Conservation (phyloP, 2,888 invertebrate species). For the Notocelia uddmanniana region DNA sequence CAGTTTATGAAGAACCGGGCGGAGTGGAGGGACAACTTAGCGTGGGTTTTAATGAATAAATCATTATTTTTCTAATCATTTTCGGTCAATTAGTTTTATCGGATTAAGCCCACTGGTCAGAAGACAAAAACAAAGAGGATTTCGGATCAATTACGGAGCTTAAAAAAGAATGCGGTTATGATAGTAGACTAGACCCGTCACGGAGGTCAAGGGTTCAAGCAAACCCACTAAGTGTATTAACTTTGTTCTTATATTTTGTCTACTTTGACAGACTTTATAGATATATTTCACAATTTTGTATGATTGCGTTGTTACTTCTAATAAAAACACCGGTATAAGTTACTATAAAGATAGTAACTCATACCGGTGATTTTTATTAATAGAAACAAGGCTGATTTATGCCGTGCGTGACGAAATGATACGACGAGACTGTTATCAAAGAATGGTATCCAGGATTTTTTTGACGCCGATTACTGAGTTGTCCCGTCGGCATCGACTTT, state of each 20-base stretch:
- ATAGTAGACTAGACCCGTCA: conserved; percentile 7
- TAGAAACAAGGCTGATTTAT: too few relatives aligned
- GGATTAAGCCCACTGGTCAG: conserved; percentile 41
- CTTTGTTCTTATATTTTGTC: background rate
- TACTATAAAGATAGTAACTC: too few relatives aligned
- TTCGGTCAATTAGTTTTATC: conserved; percentile 50
- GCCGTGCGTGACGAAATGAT: background rate
- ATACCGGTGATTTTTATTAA: too few relatives aligned
- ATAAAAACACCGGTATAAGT: too few relatives aligned
- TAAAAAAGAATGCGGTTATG: conserved; percentile 26
- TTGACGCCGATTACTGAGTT: background rate
- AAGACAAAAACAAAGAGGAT: conserved; percentile 37
- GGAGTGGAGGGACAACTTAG: conserved; percentile 57
- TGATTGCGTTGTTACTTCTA: background rate
- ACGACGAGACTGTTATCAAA: background rate
- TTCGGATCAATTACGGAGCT: conserved; percentile 34
- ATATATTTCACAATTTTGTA: background rate
- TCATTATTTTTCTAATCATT: conserved; percentile 57
- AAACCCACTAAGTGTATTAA: background rate
- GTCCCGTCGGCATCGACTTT: too few relatives aligned
- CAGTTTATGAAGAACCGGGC: conserved; percentile 49
- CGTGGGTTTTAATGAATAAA: conserved; percentile 59
- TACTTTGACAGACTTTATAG: too few relatives aligned
- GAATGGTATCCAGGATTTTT: background rate
- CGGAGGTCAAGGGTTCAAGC: conserved; percentile 16